Base-by-base conservation (phyloP, 1,140 invertebrate genomes). In the Cotesia glomerata region DNA sequence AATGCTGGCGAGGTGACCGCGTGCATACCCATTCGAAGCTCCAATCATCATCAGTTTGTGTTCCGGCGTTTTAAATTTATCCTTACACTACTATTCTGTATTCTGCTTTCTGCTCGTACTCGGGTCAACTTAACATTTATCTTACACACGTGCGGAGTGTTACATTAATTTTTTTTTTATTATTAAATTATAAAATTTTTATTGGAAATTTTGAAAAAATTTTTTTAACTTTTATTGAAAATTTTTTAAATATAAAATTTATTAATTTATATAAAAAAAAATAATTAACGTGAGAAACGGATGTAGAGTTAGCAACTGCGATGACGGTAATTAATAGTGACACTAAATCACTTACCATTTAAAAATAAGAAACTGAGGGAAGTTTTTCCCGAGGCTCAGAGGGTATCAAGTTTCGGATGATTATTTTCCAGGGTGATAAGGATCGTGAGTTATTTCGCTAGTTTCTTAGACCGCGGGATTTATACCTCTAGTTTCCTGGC, bases 21-120 rank as follows among this genome's bases (percentile, higher is more conserved):
- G 74, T 75, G 71, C 73, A 63, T 69, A 69, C 51, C 18, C 14
- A 35, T 49, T 73, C 76, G 79, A 81, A 77, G 76, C 76, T 78
- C 78, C 80, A 82, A 82, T 82, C 79, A 81, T 82, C 76, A 75
- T 77, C 74, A 81, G 78, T 78, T 77, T 77, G 73, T 72, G 65
- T 77, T 69, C 75, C 69, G 49, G 61, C 52, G 13, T 70, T 69
- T 67, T 52, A 68, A 8, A 45, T 56, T 32, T 14, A 45, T 26
- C 18, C 56, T 4, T 26, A 18, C 14, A 9, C 9, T 18, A 58
- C 52, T 26, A 32, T 66, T 26, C 16, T 66, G 36, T 49, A 34
- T 63, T 59, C 61, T 36, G 18, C 26, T 35, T 18, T 66, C 8
- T 26, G 13, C 5, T 14, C 16, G 5, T n/a, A 14, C 13, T 54